phyloP scores from a whole-genome alignment of 2,113 vertebrate species.

The Colius striatus region DNA sequence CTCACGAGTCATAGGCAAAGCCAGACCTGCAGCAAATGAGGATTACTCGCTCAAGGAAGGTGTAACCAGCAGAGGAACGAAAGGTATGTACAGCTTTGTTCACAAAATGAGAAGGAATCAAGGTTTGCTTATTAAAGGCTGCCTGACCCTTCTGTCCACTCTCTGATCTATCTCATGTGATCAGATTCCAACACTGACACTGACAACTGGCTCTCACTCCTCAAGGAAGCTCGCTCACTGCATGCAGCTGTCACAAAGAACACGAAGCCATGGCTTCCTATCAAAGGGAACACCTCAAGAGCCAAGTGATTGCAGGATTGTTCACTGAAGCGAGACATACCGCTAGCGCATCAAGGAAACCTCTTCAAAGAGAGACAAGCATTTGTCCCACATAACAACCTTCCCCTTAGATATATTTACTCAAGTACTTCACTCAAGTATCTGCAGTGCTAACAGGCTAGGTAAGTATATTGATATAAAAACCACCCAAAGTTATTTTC shows the following conservation, averaged over 20 bases:
- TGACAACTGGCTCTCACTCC: neutral
- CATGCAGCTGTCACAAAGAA: neutral
- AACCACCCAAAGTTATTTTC: neutral
- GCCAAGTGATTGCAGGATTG: neutral
- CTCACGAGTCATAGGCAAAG: neutral
- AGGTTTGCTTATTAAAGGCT: neutral
- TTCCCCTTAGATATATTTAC: neutral
- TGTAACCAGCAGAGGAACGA: constrained; percentile 27
- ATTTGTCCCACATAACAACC: neutral
- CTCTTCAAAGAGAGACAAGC: neutral
- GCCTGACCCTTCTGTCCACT: neutral
- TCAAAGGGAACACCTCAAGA: neutral
- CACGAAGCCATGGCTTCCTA: fast-evolving
- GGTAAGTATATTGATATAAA: neutral
- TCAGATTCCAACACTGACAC: neutral
- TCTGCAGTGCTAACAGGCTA: neutral
- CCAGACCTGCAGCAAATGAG: neutral
- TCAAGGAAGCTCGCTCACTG: neutral
- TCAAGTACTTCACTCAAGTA: neutral
- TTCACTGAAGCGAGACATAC: neutral
- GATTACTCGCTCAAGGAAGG: constrained; percentile 10
- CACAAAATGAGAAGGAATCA: neutral
- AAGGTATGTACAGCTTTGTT: constrained; percentile 14
- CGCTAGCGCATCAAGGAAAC: fast-evolving
- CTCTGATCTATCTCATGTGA: neutral